A percentile compares a stretch with the other conserved stretches of the same genome.
phyloP scores from a whole-genome alignment of 2,888 invertebrate species.

The Watsonalla binaria region DNA sequence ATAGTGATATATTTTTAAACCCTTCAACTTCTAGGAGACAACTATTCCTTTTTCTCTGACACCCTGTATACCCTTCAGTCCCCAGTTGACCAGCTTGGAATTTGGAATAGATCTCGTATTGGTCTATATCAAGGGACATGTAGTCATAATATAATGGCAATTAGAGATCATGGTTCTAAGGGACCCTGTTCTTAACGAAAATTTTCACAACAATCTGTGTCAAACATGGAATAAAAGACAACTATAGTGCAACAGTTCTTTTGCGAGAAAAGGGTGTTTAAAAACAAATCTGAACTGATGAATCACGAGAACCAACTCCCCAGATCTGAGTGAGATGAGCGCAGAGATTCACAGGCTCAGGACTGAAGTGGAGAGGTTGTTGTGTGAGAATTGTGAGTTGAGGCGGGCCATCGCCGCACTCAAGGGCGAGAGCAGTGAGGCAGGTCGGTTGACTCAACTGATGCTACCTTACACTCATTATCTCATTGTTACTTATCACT shows the following conservation, averaged over 20 bases:
- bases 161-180: no score
- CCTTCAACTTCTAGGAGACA: no score
- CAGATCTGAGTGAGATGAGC: slow-evolving; percentile 13
- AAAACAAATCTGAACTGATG: slow-evolving; percentile 16
- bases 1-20: no score
- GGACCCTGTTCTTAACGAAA: neutral
- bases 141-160: no score
- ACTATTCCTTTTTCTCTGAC: no score
- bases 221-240: slow-evolving; percentile 15
- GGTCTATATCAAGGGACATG: no score
- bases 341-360: slow-evolving; percentile 39
- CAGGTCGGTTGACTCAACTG: slow-evolving; percentile 15
- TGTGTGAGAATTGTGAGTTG: slow-evolving; percentile 46
- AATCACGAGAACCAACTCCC: neutral
- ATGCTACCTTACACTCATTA: neutral
- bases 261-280: slow-evolving; percentile 25
- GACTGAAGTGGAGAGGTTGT: slow-evolving; percentile 39
- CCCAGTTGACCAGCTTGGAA: no score
- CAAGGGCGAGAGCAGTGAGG: slow-evolving; percentile 16
- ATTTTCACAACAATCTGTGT: neutral
- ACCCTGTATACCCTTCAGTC: no score
- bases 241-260: slow-evolving; percentile 27
- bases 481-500: neutral
- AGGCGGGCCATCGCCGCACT: slow-evolving; percentile 46
- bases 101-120: no score